phyloP scores from a whole-genome alignment of 2,797 vertebrate genomes.

The Choloepus didactylus region DNA sequence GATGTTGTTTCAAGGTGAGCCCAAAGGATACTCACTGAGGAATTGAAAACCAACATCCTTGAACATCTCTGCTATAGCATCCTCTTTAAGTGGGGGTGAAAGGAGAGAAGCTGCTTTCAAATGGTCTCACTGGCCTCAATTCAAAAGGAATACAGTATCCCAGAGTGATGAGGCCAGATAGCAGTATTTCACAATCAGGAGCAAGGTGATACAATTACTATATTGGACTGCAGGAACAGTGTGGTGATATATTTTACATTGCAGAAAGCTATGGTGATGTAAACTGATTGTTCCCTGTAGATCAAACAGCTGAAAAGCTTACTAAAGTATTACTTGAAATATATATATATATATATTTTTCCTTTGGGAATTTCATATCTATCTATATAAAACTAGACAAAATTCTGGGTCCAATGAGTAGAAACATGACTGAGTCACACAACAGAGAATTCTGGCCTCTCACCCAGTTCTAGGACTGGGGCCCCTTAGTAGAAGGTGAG shows the following conservation, averaged over 20 bases:
- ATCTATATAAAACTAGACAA: not conserved
- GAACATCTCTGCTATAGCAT: not conserved
- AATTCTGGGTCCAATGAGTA: not conserved
- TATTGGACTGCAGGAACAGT: accelerated
- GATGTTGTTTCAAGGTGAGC: not conserved
- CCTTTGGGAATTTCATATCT: too few relatives aligned
- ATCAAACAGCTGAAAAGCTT: not conserved
- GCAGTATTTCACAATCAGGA: not conserved
- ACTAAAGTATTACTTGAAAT: not conserved
- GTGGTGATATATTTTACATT: not conserved
- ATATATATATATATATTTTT: too few relatives aligned
- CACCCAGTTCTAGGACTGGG: not conserved
- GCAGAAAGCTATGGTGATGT: not conserved
- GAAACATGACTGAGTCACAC: not conserved
- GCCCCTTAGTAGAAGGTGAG: not conserved
- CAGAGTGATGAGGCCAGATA: too few relatives aligned
- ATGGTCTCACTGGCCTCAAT: not conserved
- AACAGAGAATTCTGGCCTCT: not conserved
- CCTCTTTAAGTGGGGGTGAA: not conserved
- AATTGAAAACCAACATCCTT: not conserved
- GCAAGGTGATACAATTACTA: not conserved
- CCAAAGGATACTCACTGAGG: not conserved
- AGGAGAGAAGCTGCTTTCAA: not conserved
- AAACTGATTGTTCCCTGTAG: not conserved
- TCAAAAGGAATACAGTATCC: not conserved